A percentile compares a stretch with the other conserved stretches of the same genome.
Conservation (phyloP, 2,113 vertebrate species). For the Trematocara variabile region DNA sequence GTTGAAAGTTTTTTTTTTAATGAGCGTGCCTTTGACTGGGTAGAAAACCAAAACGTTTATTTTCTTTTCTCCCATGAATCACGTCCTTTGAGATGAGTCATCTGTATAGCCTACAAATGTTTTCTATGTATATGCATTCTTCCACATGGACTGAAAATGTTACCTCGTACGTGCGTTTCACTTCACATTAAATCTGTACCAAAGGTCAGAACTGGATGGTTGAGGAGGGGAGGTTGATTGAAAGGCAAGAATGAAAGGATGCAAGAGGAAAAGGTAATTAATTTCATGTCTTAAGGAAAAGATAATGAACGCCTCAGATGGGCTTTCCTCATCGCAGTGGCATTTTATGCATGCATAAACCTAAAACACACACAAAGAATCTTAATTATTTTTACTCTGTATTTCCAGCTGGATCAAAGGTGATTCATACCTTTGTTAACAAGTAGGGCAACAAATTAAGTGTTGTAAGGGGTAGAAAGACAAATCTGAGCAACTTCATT, state of each 20-base stretch:
- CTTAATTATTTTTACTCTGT: neutral
- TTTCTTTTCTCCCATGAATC: conserved; percentile 20
- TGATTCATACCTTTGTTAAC: neutral
- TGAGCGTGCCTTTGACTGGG: neutral
- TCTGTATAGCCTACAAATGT: neutral
- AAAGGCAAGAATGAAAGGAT: neutral
- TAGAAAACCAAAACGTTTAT: conserved; percentile 18
- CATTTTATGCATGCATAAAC: neutral
- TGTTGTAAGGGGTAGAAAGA: neutral
- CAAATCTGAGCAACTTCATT: neutral
- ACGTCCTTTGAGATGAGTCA: conserved; percentile 30
- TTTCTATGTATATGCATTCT: conserved; percentile 20
- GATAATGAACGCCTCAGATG: neutral
- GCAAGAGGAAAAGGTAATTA: neutral
- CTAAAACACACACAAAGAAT: neutral
- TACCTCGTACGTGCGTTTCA: neutral
- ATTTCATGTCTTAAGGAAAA: neutral
- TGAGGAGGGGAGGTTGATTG: neutral
- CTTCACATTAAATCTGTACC: neutral
- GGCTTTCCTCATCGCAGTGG: neutral
- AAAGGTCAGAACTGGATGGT: neutral
- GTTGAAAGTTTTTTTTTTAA: neutral
- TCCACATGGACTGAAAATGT: conserved; percentile 19
- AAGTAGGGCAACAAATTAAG: neutral
- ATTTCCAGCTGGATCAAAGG: neutral